phyloP scores from a whole-genome alignment of 1,140 invertebrate species.

The Drosophila triauraria region DNA sequence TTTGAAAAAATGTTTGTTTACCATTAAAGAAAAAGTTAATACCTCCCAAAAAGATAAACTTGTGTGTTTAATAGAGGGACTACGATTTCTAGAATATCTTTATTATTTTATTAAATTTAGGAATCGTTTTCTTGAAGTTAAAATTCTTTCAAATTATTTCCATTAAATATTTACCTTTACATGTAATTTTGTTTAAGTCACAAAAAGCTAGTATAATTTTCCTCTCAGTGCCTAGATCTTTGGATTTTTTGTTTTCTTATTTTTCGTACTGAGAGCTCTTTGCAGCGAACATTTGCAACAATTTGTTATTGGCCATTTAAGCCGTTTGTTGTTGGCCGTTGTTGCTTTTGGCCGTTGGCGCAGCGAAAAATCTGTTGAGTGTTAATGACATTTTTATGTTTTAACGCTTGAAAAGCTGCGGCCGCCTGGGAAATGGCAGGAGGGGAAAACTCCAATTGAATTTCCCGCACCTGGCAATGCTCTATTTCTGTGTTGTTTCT shows the following conservation, averaged over 20 bases:
- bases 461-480: slow-evolving; percentile 43
- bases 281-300: slow-evolving; percentile 70
- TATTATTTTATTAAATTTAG: too few species aligned
- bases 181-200: background rate
- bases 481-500: slow-evolving; percentile 32
- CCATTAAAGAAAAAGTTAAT: too few species aligned
- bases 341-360: slow-evolving; percentile 57
- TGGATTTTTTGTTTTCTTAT: slow-evolving; percentile 15
- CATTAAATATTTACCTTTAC: background rate
- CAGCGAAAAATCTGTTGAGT: slow-evolving; percentile 78
- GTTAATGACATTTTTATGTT: slow-evolving; percentile 83
- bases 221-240: slow-evolving; percentile 50
- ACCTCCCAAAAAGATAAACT: too few species aligned
- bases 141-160: too few species aligned
- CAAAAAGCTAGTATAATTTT: background rate
- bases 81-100: too few species aligned
- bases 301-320: slow-evolving; percentile 83
- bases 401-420: slow-evolving; percentile 75
- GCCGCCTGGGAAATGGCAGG: slow-evolving; percentile 22
- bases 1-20: background rate
- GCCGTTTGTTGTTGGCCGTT: slow-evolving; percentile 65
- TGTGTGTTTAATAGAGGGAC: too few species aligned
- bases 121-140: too few species aligned
- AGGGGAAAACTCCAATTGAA: slow-evolving; percentile 61
- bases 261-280: slow-evolving; percentile 23